Percentiles rank a stretch among this genome's conserved stretches.
Evolutionary conservation across 2,797 vertebrate species (phyloP).

Genomic region (Sciurus carolinensis): DNA sequence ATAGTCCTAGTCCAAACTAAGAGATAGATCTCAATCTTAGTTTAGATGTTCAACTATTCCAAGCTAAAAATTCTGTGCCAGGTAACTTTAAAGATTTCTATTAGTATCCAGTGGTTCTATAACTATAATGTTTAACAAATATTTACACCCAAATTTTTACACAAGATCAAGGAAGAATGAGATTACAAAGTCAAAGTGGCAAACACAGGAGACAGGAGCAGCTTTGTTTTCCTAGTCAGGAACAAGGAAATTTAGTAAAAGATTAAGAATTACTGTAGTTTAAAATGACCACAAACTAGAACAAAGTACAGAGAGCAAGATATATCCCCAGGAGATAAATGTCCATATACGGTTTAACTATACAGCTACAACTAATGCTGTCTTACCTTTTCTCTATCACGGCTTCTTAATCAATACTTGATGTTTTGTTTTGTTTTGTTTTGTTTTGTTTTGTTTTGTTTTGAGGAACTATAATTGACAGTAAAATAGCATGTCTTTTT

Average conservation of each 20-base stretch:
- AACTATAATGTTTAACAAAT: not conserved
- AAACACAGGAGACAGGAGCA: not conserved
- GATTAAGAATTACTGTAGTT: not conserved
- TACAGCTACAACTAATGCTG: not conserved
- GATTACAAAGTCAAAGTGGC: conserved; percentile 10
- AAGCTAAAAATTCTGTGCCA: conserved; percentile 32
- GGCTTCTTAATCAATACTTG: not conserved
- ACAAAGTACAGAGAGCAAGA: not conserved
- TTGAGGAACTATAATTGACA: not conserved
- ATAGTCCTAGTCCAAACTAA: conserved; percentile 14
- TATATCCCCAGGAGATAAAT: not conserved
- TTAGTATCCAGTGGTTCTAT: not conserved
- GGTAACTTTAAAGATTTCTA: not conserved
- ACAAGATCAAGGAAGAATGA: conserved; percentile 11
- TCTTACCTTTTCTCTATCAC: not conserved
- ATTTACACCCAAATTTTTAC: not conserved
- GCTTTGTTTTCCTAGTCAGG: not conserved
- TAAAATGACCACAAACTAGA: not conserved
- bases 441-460: not conserved
- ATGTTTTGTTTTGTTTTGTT: not conserved
- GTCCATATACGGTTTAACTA: not conserved
- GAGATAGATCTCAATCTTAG: not conserved
- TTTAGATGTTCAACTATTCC: conserved; percentile 13
- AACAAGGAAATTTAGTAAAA: not conserved
- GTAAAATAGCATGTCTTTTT: not conserved